phyloP scores from a whole-genome alignment of 2,888 invertebrate genomes.

The Polymixis lichenea region DNA sequence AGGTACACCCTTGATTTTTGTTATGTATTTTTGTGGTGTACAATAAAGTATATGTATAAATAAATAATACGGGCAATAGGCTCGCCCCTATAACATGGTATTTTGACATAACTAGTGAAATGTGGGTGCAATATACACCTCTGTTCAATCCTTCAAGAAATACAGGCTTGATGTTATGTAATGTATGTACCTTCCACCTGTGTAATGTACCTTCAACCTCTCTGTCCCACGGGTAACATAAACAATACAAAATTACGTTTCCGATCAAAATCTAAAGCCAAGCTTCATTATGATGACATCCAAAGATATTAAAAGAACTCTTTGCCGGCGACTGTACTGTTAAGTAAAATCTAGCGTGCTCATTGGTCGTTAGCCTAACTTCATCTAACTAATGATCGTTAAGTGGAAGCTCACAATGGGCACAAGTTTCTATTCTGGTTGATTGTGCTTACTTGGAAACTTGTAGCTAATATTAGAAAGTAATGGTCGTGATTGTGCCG shows the following conservation, averaged over 20 bases:
- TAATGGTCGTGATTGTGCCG: constrained; percentile 22
- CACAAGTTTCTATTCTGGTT: constrained; percentile 53
- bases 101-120: too few relatives aligned
- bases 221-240: constrained; percentile 11
- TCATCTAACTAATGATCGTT: constrained; percentile 56
- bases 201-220: too few relatives aligned
- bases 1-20: too few relatives aligned
- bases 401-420: constrained; percentile 55
- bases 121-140: too few relatives aligned
- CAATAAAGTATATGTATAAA: too few relatives aligned
- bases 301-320: constrained; percentile 31
- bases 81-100: too few relatives aligned
- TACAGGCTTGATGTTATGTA: too few relatives aligned
- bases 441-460: constrained; percentile 42
- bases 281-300: constrained; percentile 22
- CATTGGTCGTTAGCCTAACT: constrained; percentile 53
- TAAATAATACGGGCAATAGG: too few relatives aligned
- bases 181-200: too few relatives aligned
- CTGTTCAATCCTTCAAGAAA: too few relatives aligned
- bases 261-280: constrained; percentile 20
- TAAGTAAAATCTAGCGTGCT: constrained; percentile 53
- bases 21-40: too few relatives aligned
- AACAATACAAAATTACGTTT: constrained; percentile 26
- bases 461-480: constrained; percentile 50
- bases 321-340: constrained; percentile 29